These are phyloP conservation scores for Lithobates pipiens DNA, from an alignment of 2,797 vertebrate species.

Conservation along the genomic window DNA sequence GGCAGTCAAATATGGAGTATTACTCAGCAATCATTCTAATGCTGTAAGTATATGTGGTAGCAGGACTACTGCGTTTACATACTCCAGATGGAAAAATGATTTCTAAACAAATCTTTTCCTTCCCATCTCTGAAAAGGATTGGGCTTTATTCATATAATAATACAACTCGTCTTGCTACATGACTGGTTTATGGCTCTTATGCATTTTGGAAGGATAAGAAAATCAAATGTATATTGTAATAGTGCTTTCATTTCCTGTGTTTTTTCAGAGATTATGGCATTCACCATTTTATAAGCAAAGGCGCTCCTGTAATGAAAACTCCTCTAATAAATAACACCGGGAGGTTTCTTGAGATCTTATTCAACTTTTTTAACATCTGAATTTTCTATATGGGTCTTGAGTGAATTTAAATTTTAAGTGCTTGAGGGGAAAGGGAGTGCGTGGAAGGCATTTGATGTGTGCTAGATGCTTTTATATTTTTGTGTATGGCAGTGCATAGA, in stretches of 20 bases:
- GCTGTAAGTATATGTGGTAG: not conserved
- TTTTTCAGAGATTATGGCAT: constrained; percentile 34
- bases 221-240: constrained; percentile 29
- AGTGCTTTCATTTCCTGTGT: constrained; percentile 51
- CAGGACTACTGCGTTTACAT: not conserved
- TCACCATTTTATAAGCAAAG: constrained; percentile 18
- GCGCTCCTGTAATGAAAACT: constrained; percentile 30
- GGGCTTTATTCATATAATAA: constrained; percentile 2
- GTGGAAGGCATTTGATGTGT: not conserved
- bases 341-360: constrained; percentile 39
- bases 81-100: not conserved
- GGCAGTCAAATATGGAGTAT: constrained; percentile 9
- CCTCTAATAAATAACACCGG: constrained; percentile 5
- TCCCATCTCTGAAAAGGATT: not conserved
- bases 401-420: not conserved
- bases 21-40: not conserved
- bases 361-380: constrained; percentile 13
- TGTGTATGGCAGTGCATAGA: constrained; percentile 1
- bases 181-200: constrained; percentile 16
- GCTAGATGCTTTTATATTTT: constrained; percentile 10
- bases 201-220: constrained; percentile 13
- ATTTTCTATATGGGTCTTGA: constrained; percentile 39
- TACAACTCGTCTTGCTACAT: not conserved
- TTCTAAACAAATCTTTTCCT: not conserved
- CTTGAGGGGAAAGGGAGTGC: not conserved